A percentile compares a stretch with the other conserved stretches of the same genome.
These are phyloP conservation scores for Sebastolobus altivelis DNA, from an alignment of 2,797 vertebrate species.

Conservation along the genomic window DNA sequence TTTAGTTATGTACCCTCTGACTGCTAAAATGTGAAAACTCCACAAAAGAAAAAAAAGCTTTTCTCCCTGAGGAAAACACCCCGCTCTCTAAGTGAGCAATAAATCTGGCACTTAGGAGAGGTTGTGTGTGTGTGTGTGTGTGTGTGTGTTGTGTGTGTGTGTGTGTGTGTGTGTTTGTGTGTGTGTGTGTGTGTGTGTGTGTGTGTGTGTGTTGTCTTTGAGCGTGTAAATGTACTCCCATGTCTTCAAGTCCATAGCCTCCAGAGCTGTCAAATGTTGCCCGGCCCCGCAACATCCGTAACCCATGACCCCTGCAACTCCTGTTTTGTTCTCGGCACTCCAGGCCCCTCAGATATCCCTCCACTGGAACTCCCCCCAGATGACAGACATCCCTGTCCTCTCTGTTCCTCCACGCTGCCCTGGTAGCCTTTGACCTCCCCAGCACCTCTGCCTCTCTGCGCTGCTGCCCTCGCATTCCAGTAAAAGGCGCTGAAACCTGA, in stretches of 20 bases:
- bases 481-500: conserved; percentile 79
- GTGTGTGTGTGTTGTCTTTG: conserved; percentile 55
- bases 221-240: conserved; percentile 65
- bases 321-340: conserved; percentile 77
- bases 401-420: conserved; percentile 50
- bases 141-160: conserved; percentile 43
- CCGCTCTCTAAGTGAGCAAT: conserved; percentile 71
- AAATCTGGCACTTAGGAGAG: conserved; percentile 71
- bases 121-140: conserved; percentile 25
- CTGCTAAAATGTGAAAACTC: conserved; percentile 34
- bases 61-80: conserved; percentile 58
- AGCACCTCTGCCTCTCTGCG: conserved; percentile 74
- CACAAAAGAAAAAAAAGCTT: conserved; percentile 6
- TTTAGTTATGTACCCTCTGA: conserved; percentile 3
- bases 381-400: conserved; percentile 65
- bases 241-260: conserved; percentile 60
- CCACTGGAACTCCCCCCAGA: conserved; percentile 58
- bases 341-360: conserved; percentile 63
- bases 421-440: conserved; percentile 77
- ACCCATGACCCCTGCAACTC: conserved; percentile 78
- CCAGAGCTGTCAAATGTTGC: conserved; percentile 67
- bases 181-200: conserved; percentile 35
- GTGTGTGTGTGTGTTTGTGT: conserved; percentile 23
- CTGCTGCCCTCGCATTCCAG: conserved; percentile 80
- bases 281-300: conserved; percentile 64